Base-by-base conservation (phyloP, 2,797 vertebrate species). In the Sebastes oblongus region DNA sequence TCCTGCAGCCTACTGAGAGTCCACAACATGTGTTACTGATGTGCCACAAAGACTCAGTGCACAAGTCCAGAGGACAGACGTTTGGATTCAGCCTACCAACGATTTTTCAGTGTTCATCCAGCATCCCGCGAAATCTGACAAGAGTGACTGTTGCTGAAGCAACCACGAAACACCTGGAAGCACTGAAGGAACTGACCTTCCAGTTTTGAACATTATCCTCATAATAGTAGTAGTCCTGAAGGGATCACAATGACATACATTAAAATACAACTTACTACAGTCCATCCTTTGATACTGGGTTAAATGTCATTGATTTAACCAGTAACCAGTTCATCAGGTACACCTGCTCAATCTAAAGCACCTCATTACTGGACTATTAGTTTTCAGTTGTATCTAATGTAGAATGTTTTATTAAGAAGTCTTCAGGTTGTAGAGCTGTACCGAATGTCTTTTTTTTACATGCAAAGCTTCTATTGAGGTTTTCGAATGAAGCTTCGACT, bases 131-230 rank as follows among this genome's bases (percentile, higher is more conserved):
- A 29, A 24, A 42, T 8, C 22, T 55, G 25, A 66, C 8, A 61
- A 61, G 27, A 56, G 67, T 65, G 36, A 39, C 36, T 39, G 36
- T 0, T 39, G 36, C 36, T 39, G 36, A 39, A 39, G 36, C 36
- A 39, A 39, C 36, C 42, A 46, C 1, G 6, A 74, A 46, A 58
- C 25, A 68, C 55, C 32, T 61, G 25, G 18, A 72, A 56, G n/a
- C 20, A 61, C 16, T 60, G 39, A 30, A 54, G 22, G 11, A 20
- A 91, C 88, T 87, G 75, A 92, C 89, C 90, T 90, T 90, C 70
- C 85, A 78, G 82, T 81, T 81, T 16, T 70, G 70, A 85, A 79
- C 32, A 50, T 46, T 89, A 73, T 81, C 71, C 12, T 75, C 11
- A 25, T 67, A 46, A 82, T 3, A 64, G 88, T n/a, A 61, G 82